Conservation (phyloP, 2,797 vertebrate species). For the Natrix natrix region DNA sequence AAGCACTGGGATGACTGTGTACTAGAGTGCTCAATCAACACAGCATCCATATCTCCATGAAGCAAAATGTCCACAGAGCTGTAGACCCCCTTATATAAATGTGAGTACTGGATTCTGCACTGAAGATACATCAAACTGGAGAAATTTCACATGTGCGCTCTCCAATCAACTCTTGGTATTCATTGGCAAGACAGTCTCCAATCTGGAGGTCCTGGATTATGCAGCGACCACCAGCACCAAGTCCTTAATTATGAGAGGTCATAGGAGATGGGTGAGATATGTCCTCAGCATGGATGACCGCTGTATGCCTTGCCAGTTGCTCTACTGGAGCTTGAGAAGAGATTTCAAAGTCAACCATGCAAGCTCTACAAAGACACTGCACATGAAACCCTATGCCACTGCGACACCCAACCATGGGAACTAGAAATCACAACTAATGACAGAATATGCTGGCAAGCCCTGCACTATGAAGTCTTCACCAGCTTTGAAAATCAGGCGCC, state of each 20-base stretch:
- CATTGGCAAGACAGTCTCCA: not conserved
- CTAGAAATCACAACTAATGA: not conserved
- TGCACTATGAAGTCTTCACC: not conserved
- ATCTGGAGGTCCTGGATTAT: not conserved
- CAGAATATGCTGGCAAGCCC: not conserved
- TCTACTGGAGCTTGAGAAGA: not conserved
- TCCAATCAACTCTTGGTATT: not conserved
- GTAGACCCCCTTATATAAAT: not conserved
- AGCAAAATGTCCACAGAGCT: not conserved
- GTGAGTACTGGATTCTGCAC: not conserved
- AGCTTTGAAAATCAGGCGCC: not conserved
- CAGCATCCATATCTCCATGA: not conserved
- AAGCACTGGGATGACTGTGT: not conserved
- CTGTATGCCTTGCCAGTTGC: not conserved
- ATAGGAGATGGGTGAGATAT: not conserved
- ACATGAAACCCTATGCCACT: not conserved
- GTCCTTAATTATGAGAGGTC: not conserved
- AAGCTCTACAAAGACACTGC: not conserved
- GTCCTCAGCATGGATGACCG: not conserved
- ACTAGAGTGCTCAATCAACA: not conserved
- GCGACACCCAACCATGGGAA: not conserved
- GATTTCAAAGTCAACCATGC: not conserved
- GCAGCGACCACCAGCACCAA: not conserved
- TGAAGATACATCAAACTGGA: not conserved
- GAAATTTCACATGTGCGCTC: not conserved